These are phyloP conservation scores for Potamilus streckersoni DNA, from an alignment of 1,140 invertebrate genomes.

Conservation along the genomic window DNA sequence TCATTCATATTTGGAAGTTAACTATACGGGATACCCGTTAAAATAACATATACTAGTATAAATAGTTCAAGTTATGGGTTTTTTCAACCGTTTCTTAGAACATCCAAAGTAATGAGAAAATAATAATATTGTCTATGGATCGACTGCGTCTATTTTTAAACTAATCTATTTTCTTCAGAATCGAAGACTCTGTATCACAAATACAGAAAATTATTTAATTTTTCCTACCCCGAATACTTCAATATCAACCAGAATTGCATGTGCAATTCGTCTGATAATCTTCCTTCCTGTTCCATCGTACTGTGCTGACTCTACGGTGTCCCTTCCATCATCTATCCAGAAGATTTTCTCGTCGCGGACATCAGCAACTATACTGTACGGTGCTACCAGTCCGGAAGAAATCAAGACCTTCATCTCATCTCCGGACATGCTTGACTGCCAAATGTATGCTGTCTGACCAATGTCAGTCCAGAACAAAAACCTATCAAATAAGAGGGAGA, in stretches of 20 bases:
- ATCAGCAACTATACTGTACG: conserved; percentile 6
- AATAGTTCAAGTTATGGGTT: no score
- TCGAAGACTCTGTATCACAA: no score
- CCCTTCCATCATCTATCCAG: conserved; percentile 8
- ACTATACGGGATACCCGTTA: no score
- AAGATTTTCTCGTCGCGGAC: conserved; percentile 1
- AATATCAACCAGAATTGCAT: conserved; percentile 1
- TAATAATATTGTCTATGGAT: no score
- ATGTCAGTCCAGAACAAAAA: conserved; percentile 18
- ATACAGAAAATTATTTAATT: no score
- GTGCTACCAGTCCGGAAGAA: neutral
- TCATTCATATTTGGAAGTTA: no score
- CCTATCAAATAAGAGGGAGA: neutral
- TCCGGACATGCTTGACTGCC: neutral
- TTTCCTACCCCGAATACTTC: conserved; percentile 7
- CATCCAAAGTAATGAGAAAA: no score
- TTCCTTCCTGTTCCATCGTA: conserved; percentile 6
- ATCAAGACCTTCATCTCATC: conserved; percentile 1
- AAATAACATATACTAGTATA: no score
- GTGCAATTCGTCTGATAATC: neutral
- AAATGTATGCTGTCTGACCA: conserved; percentile 13
- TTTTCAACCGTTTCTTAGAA: no score
- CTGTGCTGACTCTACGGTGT: neutral
- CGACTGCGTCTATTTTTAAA: no score
- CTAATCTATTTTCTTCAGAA: no score